Percentiles rank a stretch among this genome's conserved stretches.
Evolutionary conservation across 64 coral and sea anemone genomes (phyloP).

Genomic region (Porites lutea): DNA sequence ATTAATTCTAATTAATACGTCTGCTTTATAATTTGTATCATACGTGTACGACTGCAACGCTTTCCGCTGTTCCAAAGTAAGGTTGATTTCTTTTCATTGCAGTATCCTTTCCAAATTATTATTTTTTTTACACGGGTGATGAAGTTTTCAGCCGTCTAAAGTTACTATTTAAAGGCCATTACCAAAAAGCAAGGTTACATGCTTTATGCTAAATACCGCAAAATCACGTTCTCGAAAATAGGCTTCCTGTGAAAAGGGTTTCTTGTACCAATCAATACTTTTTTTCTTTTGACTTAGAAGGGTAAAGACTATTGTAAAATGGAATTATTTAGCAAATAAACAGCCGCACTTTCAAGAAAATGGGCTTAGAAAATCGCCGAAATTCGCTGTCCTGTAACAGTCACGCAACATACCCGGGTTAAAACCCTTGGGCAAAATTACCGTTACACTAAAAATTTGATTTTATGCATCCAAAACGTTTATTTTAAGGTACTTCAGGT

Average conservation of each 20-base stretch:
- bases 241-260: too few relatives aligned
- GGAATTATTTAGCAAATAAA: not conserved
- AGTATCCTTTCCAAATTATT: not conserved
- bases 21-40: not conserved
- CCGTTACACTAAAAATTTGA: too few relatives aligned
- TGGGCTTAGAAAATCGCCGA: too few relatives aligned
- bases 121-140: not conserved
- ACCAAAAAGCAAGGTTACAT: not conserved
- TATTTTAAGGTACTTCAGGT: not conserved
- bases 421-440: too few relatives aligned
- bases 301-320: not conserved
- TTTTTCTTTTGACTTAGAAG: slow-evolving; percentile 3
- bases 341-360: too few relatives aligned
- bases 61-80: too few relatives aligned
- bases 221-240: not conserved
- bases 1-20: not conserved
- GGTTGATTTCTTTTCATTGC: too few relatives aligned
- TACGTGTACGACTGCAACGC: not conserved
- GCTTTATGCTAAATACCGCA: not conserved
- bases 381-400: too few relatives aligned
- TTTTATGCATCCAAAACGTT: too few relatives aligned
- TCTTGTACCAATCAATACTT: not conserved
- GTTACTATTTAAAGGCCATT: not conserved
- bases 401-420: too few relatives aligned
- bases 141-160: not conserved